Evolutionary conservation across 2,888 invertebrate genomes (phyloP), one percentile per base, ranked within the genome.

Genomic region (Diachrysia chrysitis): DNA sequence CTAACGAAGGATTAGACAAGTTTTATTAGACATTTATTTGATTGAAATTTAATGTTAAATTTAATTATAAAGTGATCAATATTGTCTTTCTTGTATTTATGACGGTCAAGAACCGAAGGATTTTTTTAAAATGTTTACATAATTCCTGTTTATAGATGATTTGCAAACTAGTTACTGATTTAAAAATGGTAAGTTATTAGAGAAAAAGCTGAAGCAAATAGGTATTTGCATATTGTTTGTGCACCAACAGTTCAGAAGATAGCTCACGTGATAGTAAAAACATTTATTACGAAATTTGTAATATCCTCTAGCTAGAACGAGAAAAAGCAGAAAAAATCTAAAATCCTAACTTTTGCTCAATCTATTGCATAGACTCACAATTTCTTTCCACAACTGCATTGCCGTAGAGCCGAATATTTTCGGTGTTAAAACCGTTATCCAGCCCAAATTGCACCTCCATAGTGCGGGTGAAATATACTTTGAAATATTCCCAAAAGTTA

Each of bases 401-500:
- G 23, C n/a, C 16, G 53, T 57, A 37, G 21, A 53, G 54, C 29
- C 37, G 16, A 72, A 75, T 21, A 59, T 35, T 17, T 59, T 12
- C 19, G 19, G 59, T 25, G 53, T 63, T 64, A 23, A 54, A 48
- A 56, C 32, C 1, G 48, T 23, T 21, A 69, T 59, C 59, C 48
- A 46, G 10, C 23, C n/a, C 12, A 58, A 32, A 72, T 60, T 60
- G 37, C 32, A 55, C 29, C 32, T 21, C 42, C n/a, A 55, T 25
- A 21, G 48, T 42, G 35, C 21, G n/a, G 25, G 32, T 9, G 46
- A 29, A 59, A 25, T 58, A 53, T 56, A 35, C 5, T 29, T 14
- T 10, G 46, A 29, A 59, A 35, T 58, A 55, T 56, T 46, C 5
- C 35, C 10, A 23, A 65, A 73, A 74, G 60, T 69, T 74, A 66